Evolutionary conservation across 1,140 invertebrate genomes (phyloP).

Genomic region (Argopecten irradians): DNA sequence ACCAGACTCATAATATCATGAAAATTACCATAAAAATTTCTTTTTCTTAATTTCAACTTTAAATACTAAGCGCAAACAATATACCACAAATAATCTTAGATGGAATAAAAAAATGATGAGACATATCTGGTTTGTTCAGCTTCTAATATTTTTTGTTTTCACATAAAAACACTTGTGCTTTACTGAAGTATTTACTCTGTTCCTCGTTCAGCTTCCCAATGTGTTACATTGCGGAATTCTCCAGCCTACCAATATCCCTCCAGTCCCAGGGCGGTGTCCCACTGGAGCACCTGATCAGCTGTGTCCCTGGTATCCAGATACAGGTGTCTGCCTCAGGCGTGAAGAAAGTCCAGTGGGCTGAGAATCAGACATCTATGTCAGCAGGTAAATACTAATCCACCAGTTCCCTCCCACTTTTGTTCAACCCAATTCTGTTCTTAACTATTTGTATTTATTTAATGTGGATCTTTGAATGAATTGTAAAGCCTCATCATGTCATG

Average conservation of each 20-base stretch:
- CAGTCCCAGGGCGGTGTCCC: conserved; percentile 83
- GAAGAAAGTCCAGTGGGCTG: conserved; percentile 78
- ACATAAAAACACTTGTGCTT: conserved; percentile 27
- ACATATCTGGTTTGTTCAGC: not conserved
- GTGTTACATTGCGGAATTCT: conserved; percentile 87
- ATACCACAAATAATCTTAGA: not conserved
- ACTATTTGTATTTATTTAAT: too few species aligned
- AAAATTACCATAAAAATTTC: too few species aligned
- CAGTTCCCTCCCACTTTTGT: too few species aligned
- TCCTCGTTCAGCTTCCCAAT: conserved; percentile 82
- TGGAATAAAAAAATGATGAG: conserved; percentile 42
- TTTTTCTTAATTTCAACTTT: too few species aligned
- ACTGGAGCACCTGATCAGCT: conserved; percentile 90
- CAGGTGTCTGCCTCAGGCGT: conserved; percentile 76
- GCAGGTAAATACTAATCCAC: conserved; percentile 54
- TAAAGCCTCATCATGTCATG: too few species aligned
- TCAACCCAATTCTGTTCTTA: too few species aligned
- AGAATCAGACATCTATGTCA: conserved; percentile 71
- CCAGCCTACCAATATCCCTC: conserved; percentile 73
- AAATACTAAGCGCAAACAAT: not conserved
- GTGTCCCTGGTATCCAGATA: conserved; percentile 86
- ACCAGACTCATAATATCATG: too few species aligned
- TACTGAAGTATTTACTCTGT: not conserved
- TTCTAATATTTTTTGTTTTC: conserved; percentile 43
- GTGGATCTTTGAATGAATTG: too few species aligned